Evolutionary conservation across 2,797 vertebrate genomes (phyloP).

Genomic region (Myotis myotis): DNA sequence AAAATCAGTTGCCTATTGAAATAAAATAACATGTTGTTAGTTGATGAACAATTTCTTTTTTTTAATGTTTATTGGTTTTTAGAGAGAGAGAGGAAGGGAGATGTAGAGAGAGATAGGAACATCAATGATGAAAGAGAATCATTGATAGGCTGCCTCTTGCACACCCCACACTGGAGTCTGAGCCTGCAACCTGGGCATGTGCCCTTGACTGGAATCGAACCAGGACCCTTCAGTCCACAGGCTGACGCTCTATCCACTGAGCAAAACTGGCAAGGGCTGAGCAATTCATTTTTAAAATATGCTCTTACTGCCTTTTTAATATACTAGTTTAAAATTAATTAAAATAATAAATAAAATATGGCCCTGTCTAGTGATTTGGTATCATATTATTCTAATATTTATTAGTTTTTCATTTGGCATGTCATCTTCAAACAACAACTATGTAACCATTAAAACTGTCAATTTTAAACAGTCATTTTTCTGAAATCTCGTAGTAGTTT

Average conservation of each 20-base stretch:
- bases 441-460: not conserved
- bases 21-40: not conserved
- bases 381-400: not conserved
- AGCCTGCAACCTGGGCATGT: no score
- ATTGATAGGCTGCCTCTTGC: no score
- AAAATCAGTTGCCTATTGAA: not conserved
- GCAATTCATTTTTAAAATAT: not conserved
- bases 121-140: no score
- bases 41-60: not conserved
- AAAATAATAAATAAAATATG: not conserved
- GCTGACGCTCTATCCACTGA: no score
- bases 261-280: not conserved
- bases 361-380: not conserved
- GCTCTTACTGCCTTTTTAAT: not conserved
- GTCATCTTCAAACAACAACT: not conserved
- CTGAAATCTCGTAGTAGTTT: not conserved
- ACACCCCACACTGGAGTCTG: no score
- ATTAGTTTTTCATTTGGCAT: not conserved
- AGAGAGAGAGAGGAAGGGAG: no score
- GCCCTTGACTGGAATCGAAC: no score
- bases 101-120: no score
- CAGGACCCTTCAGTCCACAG: no score
- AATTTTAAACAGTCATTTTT: slow-evolving; percentile 2
- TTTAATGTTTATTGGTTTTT: no score
- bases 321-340: not conserved